Conservation (phyloP, 1,140 invertebrate species). For the Palaemon carinicauda region DNA sequence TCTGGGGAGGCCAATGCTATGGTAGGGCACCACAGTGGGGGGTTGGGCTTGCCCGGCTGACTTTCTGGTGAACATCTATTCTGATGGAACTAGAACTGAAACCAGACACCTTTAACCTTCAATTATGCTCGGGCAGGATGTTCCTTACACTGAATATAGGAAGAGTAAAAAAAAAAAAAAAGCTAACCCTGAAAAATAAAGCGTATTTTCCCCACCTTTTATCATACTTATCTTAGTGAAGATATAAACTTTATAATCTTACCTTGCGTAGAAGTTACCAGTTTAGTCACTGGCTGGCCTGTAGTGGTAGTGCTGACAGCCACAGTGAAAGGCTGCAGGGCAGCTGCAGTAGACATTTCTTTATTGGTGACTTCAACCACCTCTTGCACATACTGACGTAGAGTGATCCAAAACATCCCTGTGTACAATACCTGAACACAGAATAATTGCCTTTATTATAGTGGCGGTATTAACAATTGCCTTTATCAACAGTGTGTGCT, state of each 20-base stretch:
- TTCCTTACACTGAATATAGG: not conserved
- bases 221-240: not conserved
- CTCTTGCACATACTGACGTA: constrained; percentile 89
- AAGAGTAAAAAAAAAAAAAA: not conserved
- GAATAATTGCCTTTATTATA: too few species aligned
- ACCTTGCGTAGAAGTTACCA: constrained; percentile 21
- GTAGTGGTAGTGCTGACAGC: constrained; percentile 75
- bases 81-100: too few species aligned
- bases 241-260: not conserved
- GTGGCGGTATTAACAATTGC: too few species aligned
- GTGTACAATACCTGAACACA: constrained; percentile 79
- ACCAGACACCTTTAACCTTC: too few species aligned
- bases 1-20: too few species aligned
- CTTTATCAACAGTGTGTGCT: too few species aligned
- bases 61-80: too few species aligned
- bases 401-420: constrained; percentile 93
- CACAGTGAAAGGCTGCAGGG: constrained; percentile 81
- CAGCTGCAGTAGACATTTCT: constrained; percentile 74
- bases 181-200: not conserved
- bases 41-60: too few species aligned
- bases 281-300: constrained; percentile 62
- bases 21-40: too few species aligned
- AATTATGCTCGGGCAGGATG: not conserved
- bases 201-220: too few species aligned
- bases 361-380: constrained; percentile 67